Evolutionary conservation across 1,140 invertebrate genomes (phyloP), one percentile per base, ranked within the genome.

Genomic region (Caenorhabditis tropicalis): DNA sequence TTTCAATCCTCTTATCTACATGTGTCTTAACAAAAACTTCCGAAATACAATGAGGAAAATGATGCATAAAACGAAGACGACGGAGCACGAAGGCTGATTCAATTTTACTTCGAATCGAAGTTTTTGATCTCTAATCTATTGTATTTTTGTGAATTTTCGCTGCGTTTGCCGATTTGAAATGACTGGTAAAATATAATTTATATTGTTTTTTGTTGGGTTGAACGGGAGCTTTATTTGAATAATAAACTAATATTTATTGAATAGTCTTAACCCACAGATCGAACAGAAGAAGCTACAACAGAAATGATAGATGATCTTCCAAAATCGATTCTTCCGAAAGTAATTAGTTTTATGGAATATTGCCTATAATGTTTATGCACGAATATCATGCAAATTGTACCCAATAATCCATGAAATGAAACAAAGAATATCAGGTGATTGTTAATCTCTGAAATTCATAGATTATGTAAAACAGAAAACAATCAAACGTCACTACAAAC

Each of bases 11-110:
- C 31, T 87, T 33, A 87, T 87, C 49, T 87, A 87, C 39, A 87
- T 85, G 83, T 87, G 86, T 81, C 80, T 87, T 5, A 87, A 87
- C 80, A 87, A 87, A 27, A 87, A 82, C 51, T 87, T 87, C 84
- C 86, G 86, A 9, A 46, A 43, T 33, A 86, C 85, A 9, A 81
- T 86, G 27, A n/a, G 81, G n/a, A 65, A 79, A 60, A 74, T 86
- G 51, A 84, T 84, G 65, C 65, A 74, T 5, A 74, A 74, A 19
- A 74, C 65, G 36, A 74, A 74, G 15, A n/a, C 36, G 5, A 15
- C 65, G 43, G 65, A 74, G 15, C 65, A 74, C 10, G 65, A 74
- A 10, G 36, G 36, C 19, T 74, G 15, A 43, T 19, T 24, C 12
- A 46, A n/a, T 33, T 65, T 5, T 58, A 24, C 65, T 74, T 74